Evolutionary conservation across 2,113 vertebrate species (phyloP).

Genomic region (Oxyruncus cristatus): DNA sequence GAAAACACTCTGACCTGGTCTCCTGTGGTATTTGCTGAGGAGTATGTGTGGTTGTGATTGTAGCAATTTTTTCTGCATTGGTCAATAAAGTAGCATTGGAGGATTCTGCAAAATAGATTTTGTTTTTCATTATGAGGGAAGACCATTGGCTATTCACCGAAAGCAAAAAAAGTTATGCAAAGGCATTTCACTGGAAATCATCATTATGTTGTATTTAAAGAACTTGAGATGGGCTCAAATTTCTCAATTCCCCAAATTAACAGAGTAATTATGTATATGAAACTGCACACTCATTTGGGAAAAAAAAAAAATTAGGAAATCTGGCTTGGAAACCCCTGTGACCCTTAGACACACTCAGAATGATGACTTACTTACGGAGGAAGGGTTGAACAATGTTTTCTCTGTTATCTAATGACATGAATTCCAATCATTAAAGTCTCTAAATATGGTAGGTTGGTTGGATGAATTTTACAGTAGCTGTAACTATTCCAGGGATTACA

Average conservation of each 20-base stretch:
- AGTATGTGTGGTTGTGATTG: conserved; percentile 96
- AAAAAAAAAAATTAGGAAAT: not conserved
- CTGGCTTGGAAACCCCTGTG: not conserved
- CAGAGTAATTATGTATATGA: not conserved
- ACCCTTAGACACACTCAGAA: not conserved
- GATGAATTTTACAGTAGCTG: not conserved
- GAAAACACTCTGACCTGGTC: conserved; percentile 82
- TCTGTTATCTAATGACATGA: not conserved
- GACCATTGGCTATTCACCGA: not conserved
- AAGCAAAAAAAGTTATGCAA: not conserved
- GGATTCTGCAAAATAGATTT: conserved; percentile 83
- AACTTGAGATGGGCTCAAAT: not conserved
- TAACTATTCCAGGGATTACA: not conserved
- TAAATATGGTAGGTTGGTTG: not conserved
- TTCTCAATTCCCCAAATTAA: not conserved
- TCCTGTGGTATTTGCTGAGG: conserved; percentile 90
- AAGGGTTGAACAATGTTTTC: not conserved
- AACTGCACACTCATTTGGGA: not conserved
- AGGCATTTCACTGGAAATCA: not conserved
- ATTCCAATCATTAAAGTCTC: not conserved
- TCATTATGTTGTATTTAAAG: not conserved
- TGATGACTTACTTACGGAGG: not conserved
- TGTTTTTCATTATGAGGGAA: not conserved
- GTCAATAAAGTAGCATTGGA: conserved; percentile 96
- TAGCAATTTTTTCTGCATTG: conserved; percentile 99